These are phyloP conservation scores for Galemys pyrenaicus DNA, from an alignment of 2,113 vertebrate genomes.

Conservation along the genomic window DNA sequence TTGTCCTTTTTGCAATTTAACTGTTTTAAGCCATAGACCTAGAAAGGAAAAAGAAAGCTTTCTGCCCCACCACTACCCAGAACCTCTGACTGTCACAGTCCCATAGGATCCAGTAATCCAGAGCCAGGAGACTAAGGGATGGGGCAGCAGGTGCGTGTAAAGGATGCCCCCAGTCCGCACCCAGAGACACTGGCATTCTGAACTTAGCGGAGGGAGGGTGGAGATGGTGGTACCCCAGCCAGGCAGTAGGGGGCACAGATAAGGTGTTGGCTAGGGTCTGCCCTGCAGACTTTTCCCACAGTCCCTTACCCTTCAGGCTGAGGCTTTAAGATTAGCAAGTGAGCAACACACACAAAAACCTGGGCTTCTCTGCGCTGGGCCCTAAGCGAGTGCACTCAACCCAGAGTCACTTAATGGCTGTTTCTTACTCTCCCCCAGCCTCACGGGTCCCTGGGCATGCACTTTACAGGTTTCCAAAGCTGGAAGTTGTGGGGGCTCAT, in stretches of 20 bases:
- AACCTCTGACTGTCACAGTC: neutral
- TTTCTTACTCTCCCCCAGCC: no score
- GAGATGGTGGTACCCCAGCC: no score
- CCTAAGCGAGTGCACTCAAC: no score
- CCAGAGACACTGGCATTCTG: neutral
- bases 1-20: neutral
- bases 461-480: neutral
- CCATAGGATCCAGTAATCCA: neutral
- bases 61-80: neutral
- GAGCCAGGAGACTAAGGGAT: neutral
- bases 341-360: no score
- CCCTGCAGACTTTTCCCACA: no score
- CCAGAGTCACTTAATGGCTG: no score
- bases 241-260: no score
- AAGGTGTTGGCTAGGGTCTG: no score
- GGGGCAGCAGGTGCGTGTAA: neutral
- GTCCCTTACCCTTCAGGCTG: no score
- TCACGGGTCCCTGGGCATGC: neutral
- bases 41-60: neutral
- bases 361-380: no score
- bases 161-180: neutral
- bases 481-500: neutral
- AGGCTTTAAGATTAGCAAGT: no score
- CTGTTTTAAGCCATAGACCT: neutral
- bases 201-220: neutral